phyloP scores from a whole-genome alignment of 1,140 invertebrate species.

The Drosophila micromelanica region DNA sequence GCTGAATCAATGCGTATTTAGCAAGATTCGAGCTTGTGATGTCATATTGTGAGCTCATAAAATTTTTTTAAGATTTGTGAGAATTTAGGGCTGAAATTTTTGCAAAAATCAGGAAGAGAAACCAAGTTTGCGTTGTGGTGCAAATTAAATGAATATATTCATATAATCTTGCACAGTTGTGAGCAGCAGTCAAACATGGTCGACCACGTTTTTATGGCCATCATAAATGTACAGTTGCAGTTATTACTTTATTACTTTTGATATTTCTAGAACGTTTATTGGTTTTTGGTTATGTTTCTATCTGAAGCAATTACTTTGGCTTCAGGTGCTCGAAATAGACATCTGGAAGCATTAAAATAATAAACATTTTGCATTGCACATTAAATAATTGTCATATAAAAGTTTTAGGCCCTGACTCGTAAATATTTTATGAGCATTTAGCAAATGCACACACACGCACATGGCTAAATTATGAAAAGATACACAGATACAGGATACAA shows the following conservation, averaged over 20 bases:
- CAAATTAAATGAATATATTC: no score
- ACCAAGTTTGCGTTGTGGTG: no score
- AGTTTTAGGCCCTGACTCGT: conserved; percentile 33
- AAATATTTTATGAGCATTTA: conserved; percentile 48
- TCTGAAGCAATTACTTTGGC: conserved; percentile 16
- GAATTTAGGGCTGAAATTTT: conserved; percentile 2
- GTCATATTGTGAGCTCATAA: conserved; percentile 61
- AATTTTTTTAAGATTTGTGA: background rate
- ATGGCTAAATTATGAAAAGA: background rate
- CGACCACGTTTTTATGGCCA: conserved; percentile 8
- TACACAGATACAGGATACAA: conserved; percentile 21
- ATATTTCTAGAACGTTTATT: conserved; percentile 14
- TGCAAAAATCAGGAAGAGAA: conserved; percentile 5
- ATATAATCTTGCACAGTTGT: no score
- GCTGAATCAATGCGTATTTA: conserved; percentile 36
- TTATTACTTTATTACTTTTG: conserved; percentile 7
- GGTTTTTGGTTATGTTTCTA: background rate
- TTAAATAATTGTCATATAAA: conserved; percentile 51
- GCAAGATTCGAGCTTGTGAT: conserved; percentile 58
- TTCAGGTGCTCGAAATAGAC: conserved; percentile 30
- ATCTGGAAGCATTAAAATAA: conserved; percentile 27
- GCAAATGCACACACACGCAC: conserved; percentile 7
- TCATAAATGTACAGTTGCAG: conserved; percentile 26
- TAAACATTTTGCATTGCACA: conserved; percentile 41
- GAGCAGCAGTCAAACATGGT: background rate